phyloP scores from a whole-genome alignment of 2,797 vertebrate genomes.

The Mareca strepera region DNA sequence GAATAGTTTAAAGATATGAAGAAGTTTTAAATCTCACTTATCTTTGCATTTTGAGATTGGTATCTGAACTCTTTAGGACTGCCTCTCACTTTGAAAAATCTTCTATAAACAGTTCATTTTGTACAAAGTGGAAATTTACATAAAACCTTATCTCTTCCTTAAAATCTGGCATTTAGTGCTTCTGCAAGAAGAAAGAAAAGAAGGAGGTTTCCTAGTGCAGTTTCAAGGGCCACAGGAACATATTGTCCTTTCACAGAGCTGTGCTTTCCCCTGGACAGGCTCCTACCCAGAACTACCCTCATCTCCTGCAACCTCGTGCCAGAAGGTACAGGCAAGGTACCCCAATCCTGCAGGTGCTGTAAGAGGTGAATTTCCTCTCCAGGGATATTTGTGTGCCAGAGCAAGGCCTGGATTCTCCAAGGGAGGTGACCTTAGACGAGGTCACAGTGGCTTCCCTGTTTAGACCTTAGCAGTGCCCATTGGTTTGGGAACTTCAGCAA shows the following conservation, averaged over 20 bases:
- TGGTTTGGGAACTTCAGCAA: not conserved
- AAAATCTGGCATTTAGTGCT: not conserved
- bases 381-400: not conserved
- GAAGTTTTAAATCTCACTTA: slow-evolving; percentile 1
- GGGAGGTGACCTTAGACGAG: not conserved
- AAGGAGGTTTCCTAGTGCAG: not conserved
- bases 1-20: not conserved
- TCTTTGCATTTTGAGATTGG: not conserved
- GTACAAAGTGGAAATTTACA: not conserved
- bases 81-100: not conserved
- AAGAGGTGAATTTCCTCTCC: not conserved
- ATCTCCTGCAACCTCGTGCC: not conserved
- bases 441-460: not conserved
- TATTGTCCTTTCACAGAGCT: not conserved
- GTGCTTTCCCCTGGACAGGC: not conserved
- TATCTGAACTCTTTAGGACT: not conserved
- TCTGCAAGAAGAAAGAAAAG: not conserved
- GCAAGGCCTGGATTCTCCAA: too few relatives aligned
- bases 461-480: not conserved
- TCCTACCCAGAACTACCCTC: not conserved
- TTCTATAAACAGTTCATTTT: slow-evolving; percentile 2
- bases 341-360: not conserved
- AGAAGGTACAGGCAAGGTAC: not conserved
- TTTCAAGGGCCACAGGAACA: not conserved
- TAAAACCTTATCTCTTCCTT: not conserved